These are phyloP conservation scores for Strongylocentrotus purpuratus DNA, from an alignment of 35 echinoderm and acorn worm species.

Conservation along the genomic window DNA sequence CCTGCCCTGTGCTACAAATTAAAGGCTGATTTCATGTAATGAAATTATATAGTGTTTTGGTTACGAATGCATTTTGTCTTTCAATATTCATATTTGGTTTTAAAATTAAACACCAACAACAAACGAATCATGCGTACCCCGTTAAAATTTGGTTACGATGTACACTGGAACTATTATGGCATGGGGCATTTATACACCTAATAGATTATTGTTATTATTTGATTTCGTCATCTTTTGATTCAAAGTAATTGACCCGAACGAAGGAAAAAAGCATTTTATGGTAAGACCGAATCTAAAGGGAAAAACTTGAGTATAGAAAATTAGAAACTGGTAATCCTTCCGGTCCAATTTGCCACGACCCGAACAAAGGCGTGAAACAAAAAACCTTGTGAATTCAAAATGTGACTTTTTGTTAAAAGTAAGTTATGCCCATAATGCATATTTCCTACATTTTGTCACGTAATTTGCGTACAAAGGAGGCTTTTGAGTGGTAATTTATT, in stretches of 20 bases:
- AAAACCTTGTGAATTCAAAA: background rate
- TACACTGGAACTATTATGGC: no score
- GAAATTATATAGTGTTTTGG: no score
- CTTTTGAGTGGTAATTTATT: background rate
- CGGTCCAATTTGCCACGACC: background rate
- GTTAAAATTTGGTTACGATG: no score
- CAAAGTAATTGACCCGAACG: background rate
- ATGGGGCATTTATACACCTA: no score
- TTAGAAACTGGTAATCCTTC: background rate
- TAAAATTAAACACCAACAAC: no score
- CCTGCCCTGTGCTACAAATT: no score
- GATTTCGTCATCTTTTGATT: background rate
- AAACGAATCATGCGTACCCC: no score
- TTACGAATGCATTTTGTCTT: no score
- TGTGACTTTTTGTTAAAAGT: background rate
- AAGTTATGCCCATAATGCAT: background rate
- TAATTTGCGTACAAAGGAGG: background rate
- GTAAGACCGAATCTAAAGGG: background rate
- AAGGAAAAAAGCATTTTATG: background rate
- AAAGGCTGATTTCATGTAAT: no score
- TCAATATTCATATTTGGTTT: no score
- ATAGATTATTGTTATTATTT: background rate
- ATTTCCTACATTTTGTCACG: constrained; percentile 2
- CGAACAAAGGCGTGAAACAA: background rate
- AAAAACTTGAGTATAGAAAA: background rate